These are phyloP conservation scores for Tipula helvola DNA, from an alignment of 2,888 invertebrate species.

Conservation along the genomic window DNA sequence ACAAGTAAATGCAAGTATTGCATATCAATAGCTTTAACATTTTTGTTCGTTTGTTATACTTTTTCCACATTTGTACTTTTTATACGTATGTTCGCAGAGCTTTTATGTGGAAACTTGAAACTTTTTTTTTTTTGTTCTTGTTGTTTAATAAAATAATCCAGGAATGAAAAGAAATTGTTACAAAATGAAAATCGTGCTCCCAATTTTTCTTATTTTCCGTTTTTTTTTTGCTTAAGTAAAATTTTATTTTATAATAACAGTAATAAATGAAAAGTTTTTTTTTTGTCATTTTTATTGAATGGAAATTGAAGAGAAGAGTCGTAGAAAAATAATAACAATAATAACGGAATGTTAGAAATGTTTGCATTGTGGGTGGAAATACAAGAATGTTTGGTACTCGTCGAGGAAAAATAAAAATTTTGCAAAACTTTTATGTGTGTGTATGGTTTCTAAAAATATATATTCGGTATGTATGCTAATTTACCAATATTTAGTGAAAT, in stretches of 20 bases:
- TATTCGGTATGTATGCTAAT: too few species aligned
- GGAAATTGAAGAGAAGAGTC: not conserved
- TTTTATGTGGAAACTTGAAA: not conserved
- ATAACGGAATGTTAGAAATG: not conserved
- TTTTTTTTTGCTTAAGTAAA: not conserved
- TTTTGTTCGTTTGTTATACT: not conserved
- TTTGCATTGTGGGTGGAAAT: not conserved
- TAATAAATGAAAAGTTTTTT: not conserved
- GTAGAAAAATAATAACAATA: not conserved
- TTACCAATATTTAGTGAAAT: too few species aligned
- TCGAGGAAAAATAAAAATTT: too few species aligned
- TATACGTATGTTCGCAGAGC: not conserved
- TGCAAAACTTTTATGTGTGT: too few species aligned
- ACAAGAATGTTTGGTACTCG: not conserved
- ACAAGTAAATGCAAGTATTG: not conserved
- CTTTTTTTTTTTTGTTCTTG: not conserved
- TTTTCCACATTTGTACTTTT: not conserved
- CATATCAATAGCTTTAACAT: not conserved
- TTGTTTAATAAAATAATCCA: not conserved
- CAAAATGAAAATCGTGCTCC: not conserved
- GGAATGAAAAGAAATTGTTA: not conserved
- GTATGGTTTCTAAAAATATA: too few species aligned
- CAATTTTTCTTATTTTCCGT: not conserved
- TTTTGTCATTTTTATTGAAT: not conserved
- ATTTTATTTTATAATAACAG: not conserved